Base-by-base conservation (phyloP, 30 jellyfish, hydroid and myxozoan species). In the Pelagia noctiluca region DNA sequence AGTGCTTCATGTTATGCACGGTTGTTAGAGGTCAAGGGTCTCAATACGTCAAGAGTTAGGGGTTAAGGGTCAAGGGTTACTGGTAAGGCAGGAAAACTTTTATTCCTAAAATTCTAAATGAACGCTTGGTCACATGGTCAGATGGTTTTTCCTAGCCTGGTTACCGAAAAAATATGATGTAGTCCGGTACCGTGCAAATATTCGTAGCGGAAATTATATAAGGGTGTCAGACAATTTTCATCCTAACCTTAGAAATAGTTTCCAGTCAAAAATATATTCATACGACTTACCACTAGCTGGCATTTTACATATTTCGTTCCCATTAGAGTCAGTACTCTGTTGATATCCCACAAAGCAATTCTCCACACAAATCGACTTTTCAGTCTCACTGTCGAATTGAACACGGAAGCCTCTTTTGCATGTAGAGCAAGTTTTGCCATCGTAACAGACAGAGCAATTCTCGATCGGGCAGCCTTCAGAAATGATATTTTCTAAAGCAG, bases 301-400 rank as follows among this genome's bases (percentile, higher is more conserved):
- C 82, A 70, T 33, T 25, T 35, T 70, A 66, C 82, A 36, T 8
- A 42, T 42, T 42, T 42, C 12, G 57, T 34, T 70, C 2, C 82
- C 82, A 30, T 32, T 50, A 19, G n/a, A 10, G 54, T 52, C 64
- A 26, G 54, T 52, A 18, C 26, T 37, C 23, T 38, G 75, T 16
- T 26, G 25, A 21, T 50, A 52, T 18, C 73, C 73, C 38, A 16
- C 25, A 23, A 46, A 29, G 64, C 87, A 75, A 21, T 75, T 50
- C 63, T 63, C 33, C 19, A 75, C 87, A 35, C 87, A 75, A 1
- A 35, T 35, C 8, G 24, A 1, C 0, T 4, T 35, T 38, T 52
- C 87, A 26, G 63, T 52, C 46, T 30, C 87, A 54, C 63, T 7
- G 38, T 75, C 63, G 46, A 75, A 50, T 64, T 75, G 87, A 0